These are phyloP conservation scores for Carettochelys insculpta DNA, from an alignment of 2,113 vertebrate genomes.

Conservation along the genomic window DNA sequence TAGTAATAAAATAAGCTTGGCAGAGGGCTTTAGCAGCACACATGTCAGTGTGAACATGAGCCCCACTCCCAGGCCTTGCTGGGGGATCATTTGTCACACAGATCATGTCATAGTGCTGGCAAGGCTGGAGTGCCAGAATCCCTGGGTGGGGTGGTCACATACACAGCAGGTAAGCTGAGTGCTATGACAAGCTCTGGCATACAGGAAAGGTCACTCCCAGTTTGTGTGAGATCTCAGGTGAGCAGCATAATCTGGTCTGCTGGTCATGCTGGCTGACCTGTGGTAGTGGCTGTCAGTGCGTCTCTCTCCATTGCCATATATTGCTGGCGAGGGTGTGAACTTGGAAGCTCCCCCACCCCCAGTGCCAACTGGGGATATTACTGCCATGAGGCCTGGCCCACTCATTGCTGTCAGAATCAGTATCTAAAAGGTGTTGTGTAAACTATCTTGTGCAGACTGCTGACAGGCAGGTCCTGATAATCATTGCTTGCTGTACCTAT, in stretches of 20 bases:
- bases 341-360: not conserved
- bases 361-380: not conserved
- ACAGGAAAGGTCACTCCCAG: not conserved
- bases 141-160: not conserved
- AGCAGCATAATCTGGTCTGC: not conserved
- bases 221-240: accelerated
- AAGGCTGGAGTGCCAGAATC: not conserved
- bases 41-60: not conserved
- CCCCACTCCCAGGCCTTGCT: not conserved
- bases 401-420: not conserved
- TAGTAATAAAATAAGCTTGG: not conserved
- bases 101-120: accelerated
- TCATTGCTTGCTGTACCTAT: not conserved
- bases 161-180: not conserved
- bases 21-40: conserved; percentile 59
- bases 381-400: not conserved
- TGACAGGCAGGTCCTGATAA: not conserved
- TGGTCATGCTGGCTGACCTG: not conserved
- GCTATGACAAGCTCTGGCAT: not conserved
- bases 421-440: not conserved
- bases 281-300: not conserved
- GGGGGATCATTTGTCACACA: conserved; percentile 16
- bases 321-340: not conserved
- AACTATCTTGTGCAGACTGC: not conserved
- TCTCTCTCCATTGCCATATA: not conserved